phyloP scores from a whole-genome alignment of 2,797 vertebrate species.

The Pogoniulus pusillus region DNA sequence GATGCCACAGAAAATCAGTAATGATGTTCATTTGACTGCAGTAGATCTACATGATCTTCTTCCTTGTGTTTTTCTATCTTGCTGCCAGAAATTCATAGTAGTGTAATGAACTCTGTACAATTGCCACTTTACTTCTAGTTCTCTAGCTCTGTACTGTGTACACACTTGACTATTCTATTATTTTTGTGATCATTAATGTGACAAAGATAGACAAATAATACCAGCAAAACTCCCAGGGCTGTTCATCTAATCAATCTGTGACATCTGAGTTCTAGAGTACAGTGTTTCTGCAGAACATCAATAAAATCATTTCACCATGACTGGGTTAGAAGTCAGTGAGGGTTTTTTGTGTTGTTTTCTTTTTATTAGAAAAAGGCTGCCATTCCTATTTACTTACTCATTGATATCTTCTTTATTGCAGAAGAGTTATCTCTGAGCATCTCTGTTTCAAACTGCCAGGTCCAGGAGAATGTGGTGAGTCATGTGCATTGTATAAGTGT shows the following conservation, averaged over 20 bases:
- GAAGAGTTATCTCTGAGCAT: conserved; percentile 96
- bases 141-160: neutral
- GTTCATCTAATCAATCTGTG: neutral
- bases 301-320: neutral
- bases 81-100: neutral
- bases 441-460: conserved; percentile 96
- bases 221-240: neutral
- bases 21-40: neutral
- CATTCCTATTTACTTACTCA: conserved; percentile 5
- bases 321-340: neutral
- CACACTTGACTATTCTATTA: neutral
- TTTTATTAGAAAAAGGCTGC: neutral
- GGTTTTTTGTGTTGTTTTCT: neutral
- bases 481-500: neutral
- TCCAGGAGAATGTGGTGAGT: conserved; percentile 98
- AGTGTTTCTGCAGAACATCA: neutral
- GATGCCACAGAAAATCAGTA: neutral
- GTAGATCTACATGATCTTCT: neutral
- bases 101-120: neutral
- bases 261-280: neutral
- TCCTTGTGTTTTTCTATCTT: neutral
- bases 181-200: neutral
- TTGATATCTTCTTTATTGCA: conserved; percentile 71
- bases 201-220: neutral
- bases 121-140: neutral